Evolutionary conservation across 2,113 vertebrate genomes (phyloP), one percentile per base, ranked within the genome.

Genomic region (Cynopterus brachyotis): DNA sequence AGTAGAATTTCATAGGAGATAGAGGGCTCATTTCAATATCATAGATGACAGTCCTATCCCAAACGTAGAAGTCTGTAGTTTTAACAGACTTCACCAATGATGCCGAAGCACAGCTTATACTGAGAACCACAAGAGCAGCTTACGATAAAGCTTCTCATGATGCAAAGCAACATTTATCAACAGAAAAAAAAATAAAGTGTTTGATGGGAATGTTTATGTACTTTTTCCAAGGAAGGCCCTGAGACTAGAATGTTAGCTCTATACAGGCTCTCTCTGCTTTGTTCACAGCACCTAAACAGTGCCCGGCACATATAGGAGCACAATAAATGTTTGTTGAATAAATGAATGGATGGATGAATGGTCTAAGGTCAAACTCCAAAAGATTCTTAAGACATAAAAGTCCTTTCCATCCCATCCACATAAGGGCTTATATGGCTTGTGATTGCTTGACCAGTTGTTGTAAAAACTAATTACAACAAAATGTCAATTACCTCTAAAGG

Each of bases 121-220:
- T 78, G 73, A 60, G 47, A 95, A 70, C 24, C 45, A 75, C 57
- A 59, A 91, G 35, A 69, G n/a, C 67, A 93, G 50, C 82, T 70
- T 79, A 73, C 70, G 62, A 82, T 69, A 82, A 82, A 78, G 19
- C 35, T 69, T 73, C 55, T 62, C 7, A 0, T 75, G 76, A 94
- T 80, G 50, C 50, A 93, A 86, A 96, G 82, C 20, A 85, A 53
- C 40, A 66, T 60, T 95, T 64, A 79, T 30, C 87, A 94, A 85
- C 64, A 86, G 87, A 94, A 93, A 83, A 57, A 70, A 83, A 86
- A 95, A 53, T 15, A 16, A 91, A 79, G 26, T 60, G 24, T 40
- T 69, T 73, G 70, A 28, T n/a, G n/a, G 47, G 42, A 19, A 96
- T 37, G 30, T 59, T 42, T 62, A 67, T 35, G 26, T 57, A 53